Evolutionary conservation across 2,797 vertebrate genomes (phyloP), one percentile per base, ranked within the genome.

Genomic region (Jordanella pulchra): DNA sequence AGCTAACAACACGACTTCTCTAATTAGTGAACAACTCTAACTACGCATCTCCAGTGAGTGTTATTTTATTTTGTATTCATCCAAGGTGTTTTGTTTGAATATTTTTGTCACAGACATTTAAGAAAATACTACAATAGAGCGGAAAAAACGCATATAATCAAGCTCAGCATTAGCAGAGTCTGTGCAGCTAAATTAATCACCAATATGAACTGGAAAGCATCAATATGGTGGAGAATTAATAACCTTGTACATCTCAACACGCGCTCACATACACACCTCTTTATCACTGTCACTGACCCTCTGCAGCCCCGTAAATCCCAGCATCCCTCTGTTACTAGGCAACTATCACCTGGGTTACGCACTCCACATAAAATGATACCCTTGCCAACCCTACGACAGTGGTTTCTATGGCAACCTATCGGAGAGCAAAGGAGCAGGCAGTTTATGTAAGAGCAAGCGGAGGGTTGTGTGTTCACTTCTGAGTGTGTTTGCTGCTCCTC

Each of bases 281-380:
- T 83, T 82, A 77, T 87, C 67, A 44, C 69, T 67, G 80, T 89
- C 84, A 84, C 70, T 92, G 87, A 90, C 85, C 85, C 75, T 47
- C 71, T 56, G 23, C 77, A 78, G 79, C 73, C 75, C 79, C 81
- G 32, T 69, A 56, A 69, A 79, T 84, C 79, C 73, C 81, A 72
- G 79, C 78, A 60, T 81, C 85, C 76, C 73, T 86, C 90, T 93
- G 94, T 94, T 94, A 90, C 94, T 91, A 94, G 87, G 94, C 94
- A 94, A 94, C 93, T 66, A 89, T 94, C 91, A 92, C 93, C 93
- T 91, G 91, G 93, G 92, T 93, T 92, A 92, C 89, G 21, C 87
- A 88, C 86, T 86, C 86, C 67, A 67, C 85, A 88, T 82, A 74
- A 90, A 86, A 90, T 91, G 87, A 94, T 92, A 89, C 87, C 85